Conservation (phyloP, 1,140 invertebrate species). For the Andrena cerasifolii region DNA sequence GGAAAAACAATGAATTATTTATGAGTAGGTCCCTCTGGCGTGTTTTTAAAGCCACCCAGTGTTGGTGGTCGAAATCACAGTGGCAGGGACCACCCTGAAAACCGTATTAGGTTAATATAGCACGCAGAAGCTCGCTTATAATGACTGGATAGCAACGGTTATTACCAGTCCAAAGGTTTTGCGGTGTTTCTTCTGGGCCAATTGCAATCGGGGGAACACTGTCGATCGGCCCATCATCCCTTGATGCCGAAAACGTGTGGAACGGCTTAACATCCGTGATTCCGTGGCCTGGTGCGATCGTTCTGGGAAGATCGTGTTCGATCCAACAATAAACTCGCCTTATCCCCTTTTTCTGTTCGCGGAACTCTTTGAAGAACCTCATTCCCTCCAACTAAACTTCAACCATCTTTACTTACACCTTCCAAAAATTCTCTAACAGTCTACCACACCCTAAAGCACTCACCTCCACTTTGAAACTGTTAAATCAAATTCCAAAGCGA, state of each 20-base stretch:
- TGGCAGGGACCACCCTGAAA: slow-evolving; percentile 69
- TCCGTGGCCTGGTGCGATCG: slow-evolving; percentile 41
- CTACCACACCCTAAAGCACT: no score
- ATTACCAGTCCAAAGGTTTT: slow-evolving; percentile 61
- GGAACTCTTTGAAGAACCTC: slow-evolving; percentile 30
- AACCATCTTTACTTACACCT: neutral
- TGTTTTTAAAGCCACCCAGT: slow-evolving; percentile 18
- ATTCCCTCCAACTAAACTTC: neutral
- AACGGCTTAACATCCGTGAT: slow-evolving; percentile 60
- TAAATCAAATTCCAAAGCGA: no score
- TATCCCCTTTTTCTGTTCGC: neutral
- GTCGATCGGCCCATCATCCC: slow-evolving; percentile 23
- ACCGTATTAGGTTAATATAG: slow-evolving; percentile 70
- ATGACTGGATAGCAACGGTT: slow-evolving; percentile 65
- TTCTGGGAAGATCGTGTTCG: slow-evolving; percentile 15
- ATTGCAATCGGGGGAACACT: slow-evolving; percentile 39
- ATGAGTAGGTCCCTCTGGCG: slow-evolving; percentile 8
- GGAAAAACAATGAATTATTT: slow-evolving; percentile 25
- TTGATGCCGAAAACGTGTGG: slow-evolving; percentile 52
- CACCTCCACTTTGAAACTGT: no score
- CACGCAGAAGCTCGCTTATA: slow-evolving; percentile 56
- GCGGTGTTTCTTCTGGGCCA: slow-evolving; percentile 51
- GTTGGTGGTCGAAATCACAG: slow-evolving; percentile 8
- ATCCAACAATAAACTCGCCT: slow-evolving; percentile 35
- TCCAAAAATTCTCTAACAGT: no score